phyloP scores from a whole-genome alignment of 2,888 invertebrate genomes.

The Helobdella robusta region DNA sequence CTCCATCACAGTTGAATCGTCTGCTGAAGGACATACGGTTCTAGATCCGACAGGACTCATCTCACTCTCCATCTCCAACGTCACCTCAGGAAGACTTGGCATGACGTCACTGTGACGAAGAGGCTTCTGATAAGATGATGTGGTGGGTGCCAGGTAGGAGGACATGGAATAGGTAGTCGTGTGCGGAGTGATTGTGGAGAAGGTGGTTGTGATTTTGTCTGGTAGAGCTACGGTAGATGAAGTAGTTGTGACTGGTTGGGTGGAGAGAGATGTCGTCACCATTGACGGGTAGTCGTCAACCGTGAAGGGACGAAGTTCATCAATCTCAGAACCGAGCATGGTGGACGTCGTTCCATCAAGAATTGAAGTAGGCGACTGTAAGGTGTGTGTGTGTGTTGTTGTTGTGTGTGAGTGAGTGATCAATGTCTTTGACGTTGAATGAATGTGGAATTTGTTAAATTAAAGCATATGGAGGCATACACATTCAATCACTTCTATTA shows the following conservation, averaged over 20 bases:
- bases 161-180: not conserved
- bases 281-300: not conserved
- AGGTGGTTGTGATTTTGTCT: too few species aligned
- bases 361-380: slow-evolving; percentile 12
- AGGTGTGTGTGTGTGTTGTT: not conserved
- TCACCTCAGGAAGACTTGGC: slow-evolving; percentile 13
- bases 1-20: not conserved
- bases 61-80: slow-evolving; percentile 17
- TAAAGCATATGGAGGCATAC: too few species aligned
- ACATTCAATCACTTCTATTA: too few species aligned
- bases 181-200: not conserved
- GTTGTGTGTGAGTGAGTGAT: too few species aligned
- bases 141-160: not conserved
- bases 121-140: not conserved
- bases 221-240: too few species aligned
- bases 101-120: slow-evolving; percentile 14
- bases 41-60: not conserved
- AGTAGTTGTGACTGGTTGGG: not conserved
- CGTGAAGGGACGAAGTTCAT: not conserved
- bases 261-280: not conserved
- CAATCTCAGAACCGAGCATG: slow-evolving; percentile 2
- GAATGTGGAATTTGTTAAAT: too few species aligned
- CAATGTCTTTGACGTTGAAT: too few species aligned
- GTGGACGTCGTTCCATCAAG: slow-evolving; percentile 17
- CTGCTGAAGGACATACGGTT: not conserved